phyloP scores from a whole-genome alignment of 2,113 vertebrate genomes.

The Poeciliopsis prolifica region DNA sequence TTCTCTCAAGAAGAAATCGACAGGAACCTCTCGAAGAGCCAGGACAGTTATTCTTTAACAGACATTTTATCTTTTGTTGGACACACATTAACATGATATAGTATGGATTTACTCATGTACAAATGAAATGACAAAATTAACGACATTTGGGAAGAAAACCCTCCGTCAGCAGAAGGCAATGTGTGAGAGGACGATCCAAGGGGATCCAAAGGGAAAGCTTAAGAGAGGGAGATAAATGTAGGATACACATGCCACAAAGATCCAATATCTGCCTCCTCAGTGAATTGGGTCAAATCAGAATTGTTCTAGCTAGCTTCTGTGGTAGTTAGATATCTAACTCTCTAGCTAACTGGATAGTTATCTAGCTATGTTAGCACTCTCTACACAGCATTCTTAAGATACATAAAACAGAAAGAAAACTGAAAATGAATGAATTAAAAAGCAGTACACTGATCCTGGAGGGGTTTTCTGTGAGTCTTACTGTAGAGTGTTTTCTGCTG shows the following conservation, averaged over 20 bases:
- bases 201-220: background rate
- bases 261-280: background rate
- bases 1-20: background rate
- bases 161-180: background rate
- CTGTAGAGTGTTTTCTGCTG: slow-evolving; percentile 40
- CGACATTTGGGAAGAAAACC: background rate
- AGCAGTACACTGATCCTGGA: too few relatives aligned
- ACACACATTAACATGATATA: background rate
- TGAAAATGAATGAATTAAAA: too few relatives aligned
- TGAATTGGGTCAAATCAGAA: background rate
- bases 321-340: too few relatives aligned
- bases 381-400: too few relatives aligned
- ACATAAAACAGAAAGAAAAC: too few relatives aligned
- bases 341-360: too few relatives aligned
- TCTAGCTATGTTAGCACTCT: too few relatives aligned
- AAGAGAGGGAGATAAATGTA: background rate
- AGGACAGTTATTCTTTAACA: background rate
- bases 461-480: background rate
- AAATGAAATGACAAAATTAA: background rate
- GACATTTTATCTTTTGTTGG: background rate
- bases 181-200: background rate
- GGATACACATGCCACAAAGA: background rate
- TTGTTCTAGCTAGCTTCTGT: background rate
- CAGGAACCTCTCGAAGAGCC: background rate
- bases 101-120: too few relatives aligned